Conservation (phyloP, 2,797 vertebrate species). For the Echeneis naucrates region DNA sequence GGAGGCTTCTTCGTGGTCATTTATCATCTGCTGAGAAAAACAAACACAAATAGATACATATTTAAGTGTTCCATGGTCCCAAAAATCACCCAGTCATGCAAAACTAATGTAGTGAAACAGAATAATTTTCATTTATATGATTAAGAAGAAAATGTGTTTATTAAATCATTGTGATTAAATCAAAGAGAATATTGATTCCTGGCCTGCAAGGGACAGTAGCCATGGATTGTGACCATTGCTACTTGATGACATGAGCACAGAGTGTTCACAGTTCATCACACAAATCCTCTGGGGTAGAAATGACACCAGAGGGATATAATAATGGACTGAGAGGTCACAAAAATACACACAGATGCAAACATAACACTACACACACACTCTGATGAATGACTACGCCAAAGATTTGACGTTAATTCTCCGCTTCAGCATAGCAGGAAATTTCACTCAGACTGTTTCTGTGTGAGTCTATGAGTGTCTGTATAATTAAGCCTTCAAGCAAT, state of each 20-base stretch:
- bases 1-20: conserved; percentile 88
- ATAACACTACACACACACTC: conserved; percentile 53
- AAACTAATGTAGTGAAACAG: not conserved
- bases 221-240: conserved; percentile 33
- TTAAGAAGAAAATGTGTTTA: conserved; percentile 1
- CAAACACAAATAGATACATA: conserved; percentile 34
- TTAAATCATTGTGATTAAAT: conserved; percentile 43
- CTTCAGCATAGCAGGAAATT: conserved; percentile 82
- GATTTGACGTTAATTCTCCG: conserved; percentile 81
- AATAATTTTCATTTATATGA: not conserved
- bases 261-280: conserved; percentile 72
- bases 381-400: conserved; percentile 79
- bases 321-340: conserved; percentile 76
- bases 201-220: not conserved
- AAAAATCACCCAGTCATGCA: not conserved
- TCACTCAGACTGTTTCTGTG: conserved; percentile 70
- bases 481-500: conserved; percentile 87
- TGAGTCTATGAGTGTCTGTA: conserved; percentile 62
- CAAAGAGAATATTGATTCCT: conserved; percentile 50
- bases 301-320: conserved; percentile 70
- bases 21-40: conserved; percentile 88
- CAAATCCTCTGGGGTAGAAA: conserved; percentile 68
- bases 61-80: not conserved
- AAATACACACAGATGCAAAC: conserved; percentile 73
- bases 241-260: conserved; percentile 51